Evolutionary conservation across 1,140 invertebrate species (phyloP).

Genomic region (Venturia canescens): DNA sequence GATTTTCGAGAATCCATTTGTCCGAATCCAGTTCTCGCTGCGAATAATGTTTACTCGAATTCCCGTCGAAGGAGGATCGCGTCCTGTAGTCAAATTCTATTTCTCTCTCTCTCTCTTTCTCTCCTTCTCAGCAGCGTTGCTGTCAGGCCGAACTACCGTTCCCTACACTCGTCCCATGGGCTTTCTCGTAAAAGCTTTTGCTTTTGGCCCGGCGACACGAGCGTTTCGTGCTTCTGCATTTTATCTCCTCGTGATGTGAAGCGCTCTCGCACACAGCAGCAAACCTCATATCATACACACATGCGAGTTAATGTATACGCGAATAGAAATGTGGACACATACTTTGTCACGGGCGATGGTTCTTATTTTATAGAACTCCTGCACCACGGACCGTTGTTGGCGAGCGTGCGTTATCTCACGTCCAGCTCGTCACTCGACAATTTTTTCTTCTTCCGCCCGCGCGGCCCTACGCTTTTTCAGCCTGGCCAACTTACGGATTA

Average conservation of each 20-base stretch:
- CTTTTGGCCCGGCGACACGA: conserved; percentile 46
- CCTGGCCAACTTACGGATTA: background rate
- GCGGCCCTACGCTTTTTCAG: background rate
- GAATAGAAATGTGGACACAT: background rate
- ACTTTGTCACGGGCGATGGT: background rate
- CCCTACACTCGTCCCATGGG: conserved; percentile 36
- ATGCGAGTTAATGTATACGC: background rate
- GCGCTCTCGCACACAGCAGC: background rate
- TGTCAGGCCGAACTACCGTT: background rate
- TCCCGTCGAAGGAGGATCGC: conserved; percentile 55
- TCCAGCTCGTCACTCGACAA: conserved; percentile 25
- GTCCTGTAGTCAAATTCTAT: conserved; percentile 33
- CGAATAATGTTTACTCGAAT: conserved; percentile 40
- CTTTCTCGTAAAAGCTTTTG: conserved; percentile 58
- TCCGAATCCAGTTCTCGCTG: background rate
- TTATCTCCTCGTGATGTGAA: conserved; percentile 57
- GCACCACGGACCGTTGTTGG: background rate
- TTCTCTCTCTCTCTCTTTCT: conserved; percentile 26
- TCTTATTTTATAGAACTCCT: conserved; percentile 3
- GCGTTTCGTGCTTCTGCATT: conserved; percentile 44
- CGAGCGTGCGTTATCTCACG: conserved; percentile 38
- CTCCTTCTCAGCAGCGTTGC: background rate
- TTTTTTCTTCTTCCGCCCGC: background rate
- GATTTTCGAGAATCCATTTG: background rate
- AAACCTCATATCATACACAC: background rate